A percentile compares a stretch with the other conserved stretches of the same genome.
These are phyloP conservation scores for Panthera leo DNA, from an alignment of 2,113 vertebrate species.

Conservation along the genomic window DNA sequence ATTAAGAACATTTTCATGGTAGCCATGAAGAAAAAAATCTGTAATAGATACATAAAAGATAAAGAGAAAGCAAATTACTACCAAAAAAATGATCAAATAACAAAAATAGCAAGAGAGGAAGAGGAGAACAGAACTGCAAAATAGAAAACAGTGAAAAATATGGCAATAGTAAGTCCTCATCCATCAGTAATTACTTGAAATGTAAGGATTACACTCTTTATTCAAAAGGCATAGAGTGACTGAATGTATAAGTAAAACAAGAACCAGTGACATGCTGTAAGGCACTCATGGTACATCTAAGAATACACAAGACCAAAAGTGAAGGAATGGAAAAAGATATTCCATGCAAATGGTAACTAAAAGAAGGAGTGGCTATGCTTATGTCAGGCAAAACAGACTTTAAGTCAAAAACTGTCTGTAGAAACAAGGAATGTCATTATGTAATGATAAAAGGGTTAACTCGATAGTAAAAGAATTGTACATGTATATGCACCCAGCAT, in stretches of 20 bases:
- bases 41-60: background rate
- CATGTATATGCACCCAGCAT: background rate
- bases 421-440: background rate
- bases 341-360: background rate
- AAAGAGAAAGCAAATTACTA: background rate
- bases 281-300: background rate
- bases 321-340: background rate
- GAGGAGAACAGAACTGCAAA: background rate
- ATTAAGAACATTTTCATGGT: background rate
- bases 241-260: background rate
- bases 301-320: background rate
- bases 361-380: background rate
- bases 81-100: background rate
- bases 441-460: background rate
- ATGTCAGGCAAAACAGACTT: background rate
- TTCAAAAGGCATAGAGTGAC: background rate
- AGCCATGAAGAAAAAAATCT: background rate
- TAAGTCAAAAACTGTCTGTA: background rate
- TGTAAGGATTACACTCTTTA: background rate
- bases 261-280: background rate
- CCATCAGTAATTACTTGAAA: background rate
- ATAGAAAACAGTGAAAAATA: background rate
- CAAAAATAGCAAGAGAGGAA: background rate
- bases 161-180: background rate
- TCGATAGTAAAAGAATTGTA: background rate